Base-by-base conservation (phyloP, 1,140 invertebrate genomes). In the Orussus abietinus region DNA sequence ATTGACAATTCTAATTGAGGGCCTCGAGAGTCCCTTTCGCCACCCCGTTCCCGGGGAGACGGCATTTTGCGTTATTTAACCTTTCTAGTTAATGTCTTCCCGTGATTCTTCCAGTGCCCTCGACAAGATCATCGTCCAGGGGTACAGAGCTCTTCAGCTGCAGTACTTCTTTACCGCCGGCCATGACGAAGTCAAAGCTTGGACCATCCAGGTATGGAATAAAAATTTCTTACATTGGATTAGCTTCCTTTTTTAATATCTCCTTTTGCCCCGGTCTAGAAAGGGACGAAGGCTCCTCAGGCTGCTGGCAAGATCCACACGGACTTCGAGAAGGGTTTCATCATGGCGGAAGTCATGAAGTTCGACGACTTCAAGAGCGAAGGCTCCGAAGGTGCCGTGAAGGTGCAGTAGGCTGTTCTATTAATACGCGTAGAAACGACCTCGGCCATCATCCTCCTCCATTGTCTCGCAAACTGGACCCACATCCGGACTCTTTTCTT, bases 341-440 rank as follows among this genome's bases (percentile, higher is more conserved):
- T 99, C 41, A 99, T 99, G 96, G 97, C 97, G 32, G 96, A 99
- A 79, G 92, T 99, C 0, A 98, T 98, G 94, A 94, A 96, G 65
- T 98, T 82, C 62, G 86, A 88, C 31, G 97, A 99, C 67, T 97
- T 99, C 64, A 96, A 97, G 74, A 92, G 96, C 62, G 86, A 92
- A 74, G 96, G 95, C 13, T 84, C 85, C 20, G 96, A 98, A 76
- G 76, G 81, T 2, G 90, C 85, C 20, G 86, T 84, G 22, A 97
- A 97, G 75, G 85, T 86, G 70, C 55, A 26, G 42, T 15, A 10
- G 12, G 18, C n/a, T n/a, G n/a, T n/a, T n/a, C n/a, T n/a, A n/a
- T n/a, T n/a, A n/a, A n/a, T n/a, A n/a, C n/a, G n/a, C n/a, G n/a
- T n/a, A n/a, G n/a, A n/a, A n/a, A n/a, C n/a, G n/a, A n/a, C n/a